These are phyloP conservation scores for Notothenia coriiceps DNA, from an alignment of 2,113 vertebrate species.

Conservation along the genomic window DNA sequence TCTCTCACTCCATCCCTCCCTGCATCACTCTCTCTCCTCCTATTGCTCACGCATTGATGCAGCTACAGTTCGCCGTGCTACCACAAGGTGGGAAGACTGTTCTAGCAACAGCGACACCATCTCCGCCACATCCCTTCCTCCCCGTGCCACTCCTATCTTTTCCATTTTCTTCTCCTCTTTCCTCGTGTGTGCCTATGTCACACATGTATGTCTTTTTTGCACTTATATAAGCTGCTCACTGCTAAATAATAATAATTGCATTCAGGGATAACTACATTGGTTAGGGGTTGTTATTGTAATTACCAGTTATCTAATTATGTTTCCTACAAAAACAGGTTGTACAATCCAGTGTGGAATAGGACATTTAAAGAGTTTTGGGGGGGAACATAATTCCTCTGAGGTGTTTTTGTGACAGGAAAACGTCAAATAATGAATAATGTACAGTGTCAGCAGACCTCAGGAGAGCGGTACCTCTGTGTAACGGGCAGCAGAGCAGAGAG, in stretches of 20 bases:
- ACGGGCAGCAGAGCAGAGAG: slow-evolving; percentile 18
- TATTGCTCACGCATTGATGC: slow-evolving; percentile 73
- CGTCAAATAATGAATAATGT: slow-evolving; percentile 22
- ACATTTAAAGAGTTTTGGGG: neutral
- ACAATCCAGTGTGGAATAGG: slow-evolving; percentile 24
- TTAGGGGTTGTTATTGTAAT: neutral
- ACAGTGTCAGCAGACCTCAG: slow-evolving; percentile 17
- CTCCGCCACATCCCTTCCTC: slow-evolving; percentile 69
- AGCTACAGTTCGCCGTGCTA: slow-evolving; percentile 95
- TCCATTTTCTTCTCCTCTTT: slow-evolving; percentile 42
- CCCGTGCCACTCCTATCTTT: slow-evolving; percentile 66
- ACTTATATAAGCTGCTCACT: slow-evolving; percentile 4
- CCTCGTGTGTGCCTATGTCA: slow-evolving; percentile 7
- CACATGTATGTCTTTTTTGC: slow-evolving; percentile 25
- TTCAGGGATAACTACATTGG: neutral
- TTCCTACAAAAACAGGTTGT: slow-evolving; percentile 23
- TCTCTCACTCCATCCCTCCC: slow-evolving; percentile 55
- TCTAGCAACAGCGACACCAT: slow-evolving; percentile 80
- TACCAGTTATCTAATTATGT: slow-evolving; percentile 28
- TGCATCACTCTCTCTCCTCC: slow-evolving; percentile 33
- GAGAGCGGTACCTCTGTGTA: slow-evolving; percentile 42
- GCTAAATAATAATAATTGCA: neutral
- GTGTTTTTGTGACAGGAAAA: slow-evolving; percentile 11
- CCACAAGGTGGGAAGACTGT: slow-evolving; percentile 98
- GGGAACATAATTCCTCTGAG: slow-evolving; percentile 2